These are phyloP conservation scores for Cydia fagiglandana DNA, from an alignment of 1,140 invertebrate species.

Conservation along the genomic window DNA sequence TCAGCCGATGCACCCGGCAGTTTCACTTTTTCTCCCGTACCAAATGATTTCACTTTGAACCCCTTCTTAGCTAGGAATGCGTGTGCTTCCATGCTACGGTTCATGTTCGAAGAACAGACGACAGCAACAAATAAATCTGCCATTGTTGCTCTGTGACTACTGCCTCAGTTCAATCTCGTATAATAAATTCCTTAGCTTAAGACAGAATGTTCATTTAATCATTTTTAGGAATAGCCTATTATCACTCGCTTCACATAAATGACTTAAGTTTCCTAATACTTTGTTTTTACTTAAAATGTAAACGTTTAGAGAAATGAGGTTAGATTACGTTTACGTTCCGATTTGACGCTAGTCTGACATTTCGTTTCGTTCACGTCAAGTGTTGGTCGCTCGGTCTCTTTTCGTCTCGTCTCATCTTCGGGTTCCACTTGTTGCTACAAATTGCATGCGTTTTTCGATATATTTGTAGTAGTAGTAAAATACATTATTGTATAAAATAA, in stretches of 20 bases:
- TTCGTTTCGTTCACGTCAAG: not conserved
- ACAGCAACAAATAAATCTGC: constrained; percentile 91
- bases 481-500: no score
- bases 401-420: no score
- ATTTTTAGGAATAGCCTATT: not conserved
- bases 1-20: constrained; percentile 96
- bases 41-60: constrained; percentile 97
- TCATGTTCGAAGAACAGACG: constrained; percentile 99
- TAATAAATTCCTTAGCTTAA: not conserved
- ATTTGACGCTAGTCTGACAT: not conserved
- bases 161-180: not conserved
- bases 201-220: constrained; percentile 4
- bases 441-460: no score
- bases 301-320: not conserved
- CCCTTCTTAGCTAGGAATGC: constrained; percentile 98
- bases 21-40: constrained; percentile 98
- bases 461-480: no score
- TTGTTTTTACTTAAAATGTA: not conserved
- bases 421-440: no score
- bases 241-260: not conserved
- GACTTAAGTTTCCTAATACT: not conserved
- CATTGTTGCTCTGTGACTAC: constrained; percentile 9
- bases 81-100: constrained; percentile 99
- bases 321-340: constrained; percentile 25
- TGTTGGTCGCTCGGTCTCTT: not conserved